These are phyloP conservation scores for Nezara viridula DNA, from an alignment of 2,888 invertebrate species.

Conservation along the genomic window DNA sequence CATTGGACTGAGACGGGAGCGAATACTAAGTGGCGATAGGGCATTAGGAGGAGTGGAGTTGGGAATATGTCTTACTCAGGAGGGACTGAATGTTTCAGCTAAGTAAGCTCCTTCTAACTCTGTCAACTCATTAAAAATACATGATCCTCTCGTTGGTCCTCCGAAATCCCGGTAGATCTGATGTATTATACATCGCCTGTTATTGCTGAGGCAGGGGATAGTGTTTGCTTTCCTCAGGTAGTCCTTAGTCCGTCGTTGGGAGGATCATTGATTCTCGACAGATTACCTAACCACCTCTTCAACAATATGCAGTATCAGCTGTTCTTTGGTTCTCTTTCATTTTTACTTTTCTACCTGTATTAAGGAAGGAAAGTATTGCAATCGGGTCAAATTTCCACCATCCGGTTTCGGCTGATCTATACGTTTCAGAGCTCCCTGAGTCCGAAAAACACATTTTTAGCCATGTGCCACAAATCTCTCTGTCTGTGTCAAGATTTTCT, in stretches of 20 bases:
- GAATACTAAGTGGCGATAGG: background rate
- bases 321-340: background rate
- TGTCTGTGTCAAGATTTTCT: too few relatives aligned
- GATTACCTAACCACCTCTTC: background rate
- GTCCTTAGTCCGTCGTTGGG: background rate
- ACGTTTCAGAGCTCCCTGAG: too few relatives aligned
- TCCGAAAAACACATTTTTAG: too few relatives aligned
- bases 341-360: too few relatives aligned
- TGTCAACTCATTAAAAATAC: slow-evolving; percentile 39
- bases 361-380: too few relatives aligned
- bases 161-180: background rate
- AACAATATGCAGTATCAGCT: background rate
- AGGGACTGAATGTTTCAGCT: slow-evolving; percentile 10
- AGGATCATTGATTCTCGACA: background rate
- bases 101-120: slow-evolving; percentile 37
- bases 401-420: too few relatives aligned
- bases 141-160: background rate
- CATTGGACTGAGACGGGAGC: background rate
- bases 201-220: slow-evolving; percentile 12
- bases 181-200: slow-evolving; percentile 16
- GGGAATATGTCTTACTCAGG: background rate
- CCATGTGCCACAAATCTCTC: too few relatives aligned
- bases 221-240: background rate
- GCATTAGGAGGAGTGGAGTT: background rate
- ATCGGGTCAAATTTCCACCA: too few relatives aligned